A percentile compares a stretch with the other conserved stretches of the same genome.
Evolutionary conservation across 2,888 invertebrate genomes (phyloP).

Genomic region (Fragum sueziense): DNA sequence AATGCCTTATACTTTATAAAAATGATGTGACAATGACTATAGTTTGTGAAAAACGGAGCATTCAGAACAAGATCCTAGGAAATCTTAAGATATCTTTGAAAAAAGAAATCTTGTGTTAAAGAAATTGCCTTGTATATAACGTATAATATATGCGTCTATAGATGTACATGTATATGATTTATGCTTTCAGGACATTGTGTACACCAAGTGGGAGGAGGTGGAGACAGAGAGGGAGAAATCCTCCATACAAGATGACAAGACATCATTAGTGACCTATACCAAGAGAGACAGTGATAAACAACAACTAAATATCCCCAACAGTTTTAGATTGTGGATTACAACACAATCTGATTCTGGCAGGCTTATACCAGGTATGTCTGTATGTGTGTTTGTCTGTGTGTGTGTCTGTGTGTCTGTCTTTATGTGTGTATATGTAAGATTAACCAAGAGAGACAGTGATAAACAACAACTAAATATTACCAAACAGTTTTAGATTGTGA

Average conservation of each 20-base stretch:
- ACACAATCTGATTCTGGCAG: constrained; percentile 71
- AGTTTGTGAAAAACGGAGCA: too few relatives aligned
- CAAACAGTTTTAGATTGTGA: constrained; percentile 78
- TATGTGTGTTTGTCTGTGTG: too few relatives aligned
- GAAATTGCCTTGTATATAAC: too few relatives aligned
- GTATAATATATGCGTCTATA: too few relatives aligned
- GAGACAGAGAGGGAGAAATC: constrained; percentile 52
- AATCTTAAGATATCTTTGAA: too few relatives aligned
- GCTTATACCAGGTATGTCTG: constrained; percentile 77
- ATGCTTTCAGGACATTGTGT: constrained; percentile 70
- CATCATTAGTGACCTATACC: constrained; percentile 66
- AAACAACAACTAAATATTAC: constrained; percentile 54
- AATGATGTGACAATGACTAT: too few relatives aligned
- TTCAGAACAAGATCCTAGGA: too few relatives aligned
- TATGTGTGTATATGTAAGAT: constrained; percentile 68
- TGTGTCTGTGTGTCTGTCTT: too few relatives aligned
- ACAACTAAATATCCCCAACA: constrained; percentile 60
- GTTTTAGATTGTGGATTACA: constrained; percentile 79
- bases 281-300: constrained; percentile 48
- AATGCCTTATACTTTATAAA: too few relatives aligned
- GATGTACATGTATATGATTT: too few relatives aligned
- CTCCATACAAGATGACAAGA: constrained; percentile 64
- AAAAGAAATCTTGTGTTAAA: too few relatives aligned
- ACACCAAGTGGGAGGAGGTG: constrained; percentile 64
- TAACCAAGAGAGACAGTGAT: constrained; percentile 53